These are phyloP conservation scores for Lepidocyrtinus sp. DNA, from an alignment of 2,888 invertebrate genomes.

Conservation along the genomic window DNA sequence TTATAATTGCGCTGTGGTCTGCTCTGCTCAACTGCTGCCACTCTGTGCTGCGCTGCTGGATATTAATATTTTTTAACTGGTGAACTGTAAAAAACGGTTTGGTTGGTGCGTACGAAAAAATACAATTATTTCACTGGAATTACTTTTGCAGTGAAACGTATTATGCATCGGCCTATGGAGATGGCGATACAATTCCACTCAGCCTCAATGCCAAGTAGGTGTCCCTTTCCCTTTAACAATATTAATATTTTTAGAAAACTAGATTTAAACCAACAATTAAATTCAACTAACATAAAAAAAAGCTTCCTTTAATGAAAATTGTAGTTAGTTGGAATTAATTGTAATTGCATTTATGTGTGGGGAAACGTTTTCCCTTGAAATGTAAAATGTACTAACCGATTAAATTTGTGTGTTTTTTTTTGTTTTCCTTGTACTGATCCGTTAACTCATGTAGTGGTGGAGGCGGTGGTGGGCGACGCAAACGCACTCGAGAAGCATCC, in stretches of 20 bases:
- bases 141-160: constrained; percentile 66
- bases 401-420: constrained; percentile 19
- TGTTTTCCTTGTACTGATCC: constrained; percentile 32
- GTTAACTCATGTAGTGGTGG: constrained; percentile 31
- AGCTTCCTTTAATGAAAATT: neutral
- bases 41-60: neutral
- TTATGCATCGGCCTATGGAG: constrained; percentile 66
- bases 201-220: constrained; percentile 67
- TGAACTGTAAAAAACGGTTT: neutral
- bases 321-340: neutral
- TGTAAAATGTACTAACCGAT: constrained; percentile 21
- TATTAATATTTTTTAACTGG: neutral
- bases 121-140: constrained; percentile 33
- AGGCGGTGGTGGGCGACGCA: constrained; percentile 49
- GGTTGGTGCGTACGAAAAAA: too few species aligned
- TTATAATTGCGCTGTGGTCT: too few species aligned
- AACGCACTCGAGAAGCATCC: constrained; percentile 55
- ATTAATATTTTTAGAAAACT: constrained; percentile 43
- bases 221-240: constrained; percentile 51
- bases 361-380: constrained; percentile 7
- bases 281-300: too few species aligned
- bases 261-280: too few species aligned
- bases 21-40: neutral
- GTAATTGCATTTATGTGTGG: neutral
- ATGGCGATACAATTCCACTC: constrained; percentile 69